A percentile compares a stretch with the other conserved stretches of the same genome.
phyloP scores from a whole-genome alignment of 1,140 invertebrate genomes.

The Lepidurus packardi region DNA sequence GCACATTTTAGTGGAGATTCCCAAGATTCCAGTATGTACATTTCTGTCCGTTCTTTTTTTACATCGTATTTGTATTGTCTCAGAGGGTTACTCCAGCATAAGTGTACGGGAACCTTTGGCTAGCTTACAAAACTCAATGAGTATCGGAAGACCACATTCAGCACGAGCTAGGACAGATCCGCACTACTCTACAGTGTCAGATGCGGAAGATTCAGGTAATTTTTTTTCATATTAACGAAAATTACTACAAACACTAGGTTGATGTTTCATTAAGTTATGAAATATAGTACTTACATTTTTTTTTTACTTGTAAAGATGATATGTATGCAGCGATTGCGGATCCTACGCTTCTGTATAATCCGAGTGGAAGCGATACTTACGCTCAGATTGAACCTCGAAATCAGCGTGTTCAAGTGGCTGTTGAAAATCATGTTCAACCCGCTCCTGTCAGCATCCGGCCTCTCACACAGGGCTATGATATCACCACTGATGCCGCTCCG shows the following conservation, averaged over 20 bases:
- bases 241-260: neutral
- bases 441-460: conserved; percentile 43
- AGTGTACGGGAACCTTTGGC: conserved; percentile 79
- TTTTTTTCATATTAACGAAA: neutral
- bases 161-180: conserved; percentile 54
- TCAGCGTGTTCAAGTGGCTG: conserved; percentile 12
- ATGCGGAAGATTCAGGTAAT: conserved; percentile 64
- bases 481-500: conserved; percentile 18
- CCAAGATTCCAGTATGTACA: conserved; percentile 66
- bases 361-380: conserved; percentile 68
- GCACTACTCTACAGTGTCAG: conserved; percentile 75
- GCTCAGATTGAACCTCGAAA: conserved; percentile 67
- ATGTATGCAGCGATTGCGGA: conserved; percentile 85
- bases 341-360: conserved; percentile 61
- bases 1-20: conserved; percentile 74
- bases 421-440: conserved; percentile 28
- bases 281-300: conserved; percentile 39
- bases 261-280: conserved; percentile 25
- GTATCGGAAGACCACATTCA: conserved; percentile 47
- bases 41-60: conserved; percentile 23
- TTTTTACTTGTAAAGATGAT: conserved; percentile 58
- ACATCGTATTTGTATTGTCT: conserved; percentile 19
- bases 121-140: conserved; percentile 53
- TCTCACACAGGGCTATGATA: conserved; percentile 32
- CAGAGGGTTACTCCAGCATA: conserved; percentile 84